Percentiles rank a stretch among this genome's conserved stretches.
Conservation (phyloP, 2,888 invertebrate genomes). For the Nebria brevicollis region DNA sequence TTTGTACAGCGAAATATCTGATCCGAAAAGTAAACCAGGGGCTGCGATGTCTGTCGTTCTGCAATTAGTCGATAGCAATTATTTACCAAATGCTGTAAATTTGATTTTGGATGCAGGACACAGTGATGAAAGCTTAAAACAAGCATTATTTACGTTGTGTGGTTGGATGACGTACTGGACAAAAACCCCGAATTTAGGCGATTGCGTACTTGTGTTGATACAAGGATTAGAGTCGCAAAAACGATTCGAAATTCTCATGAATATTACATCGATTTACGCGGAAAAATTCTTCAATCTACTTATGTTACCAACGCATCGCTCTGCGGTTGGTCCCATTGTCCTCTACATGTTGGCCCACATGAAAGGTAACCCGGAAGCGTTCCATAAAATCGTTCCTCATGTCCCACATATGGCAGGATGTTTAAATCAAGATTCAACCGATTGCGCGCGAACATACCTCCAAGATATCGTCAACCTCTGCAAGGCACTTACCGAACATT, state of each 20-base stretch:
- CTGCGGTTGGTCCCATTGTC: conserved; percentile 67
- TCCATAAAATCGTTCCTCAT: conserved; percentile 69
- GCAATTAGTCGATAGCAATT: conserved; percentile 63
- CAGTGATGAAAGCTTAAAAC: conserved; percentile 67
- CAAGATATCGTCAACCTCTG: conserved; percentile 72
- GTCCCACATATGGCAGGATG: conserved; percentile 65
- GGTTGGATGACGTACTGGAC: conserved; percentile 75
- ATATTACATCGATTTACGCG: conserved; percentile 71
- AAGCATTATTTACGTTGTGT: conserved; percentile 73
- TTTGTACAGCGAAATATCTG: conserved; percentile 70
- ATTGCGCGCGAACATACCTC: conserved; percentile 62
- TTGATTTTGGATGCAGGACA: conserved; percentile 60
- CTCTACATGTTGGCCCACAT: conserved; percentile 72
- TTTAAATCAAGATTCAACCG: conserved; percentile 69
- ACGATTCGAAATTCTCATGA: conserved; percentile 64
- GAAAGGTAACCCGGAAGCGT: conserved; percentile 69
- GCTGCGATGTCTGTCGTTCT: conserved; percentile 71
- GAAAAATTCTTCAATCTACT: conserved; percentile 69
- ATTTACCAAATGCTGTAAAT: conserved; percentile 62
- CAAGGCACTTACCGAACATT: conserved; percentile 66
- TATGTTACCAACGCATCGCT: conserved; percentile 67
- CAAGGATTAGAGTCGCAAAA: conserved; percentile 67
- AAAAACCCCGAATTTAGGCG: conserved; percentile 71
- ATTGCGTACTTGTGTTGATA: conserved; percentile 75
- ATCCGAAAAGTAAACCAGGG: conserved; percentile 68